Percentiles rank a stretch among this genome's conserved stretches.
Evolutionary conservation across 2,113 vertebrate species (phyloP).

Genomic region (Hyperopisus bebe): DNA sequence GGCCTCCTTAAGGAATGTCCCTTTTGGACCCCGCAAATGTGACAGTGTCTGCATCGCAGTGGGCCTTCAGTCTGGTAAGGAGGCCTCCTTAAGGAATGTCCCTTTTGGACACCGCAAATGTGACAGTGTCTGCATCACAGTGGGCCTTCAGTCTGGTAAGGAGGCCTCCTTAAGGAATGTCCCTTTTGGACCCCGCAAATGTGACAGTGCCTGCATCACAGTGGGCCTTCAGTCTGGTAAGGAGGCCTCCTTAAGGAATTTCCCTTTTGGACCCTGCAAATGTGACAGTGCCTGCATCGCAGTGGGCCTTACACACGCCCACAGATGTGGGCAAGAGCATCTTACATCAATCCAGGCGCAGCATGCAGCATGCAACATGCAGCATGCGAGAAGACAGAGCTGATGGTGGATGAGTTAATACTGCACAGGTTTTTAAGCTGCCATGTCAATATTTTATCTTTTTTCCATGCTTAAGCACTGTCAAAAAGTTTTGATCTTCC

Average conservation of each 20-base stretch:
- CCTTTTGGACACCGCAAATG: constrained; percentile 58
- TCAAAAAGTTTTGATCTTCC: not conserved
- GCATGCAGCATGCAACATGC: not conserved
- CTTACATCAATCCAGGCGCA: not conserved
- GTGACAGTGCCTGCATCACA: too few species aligned
- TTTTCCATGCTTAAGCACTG: not conserved
- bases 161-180: constrained; percentile 36
- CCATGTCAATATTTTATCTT: not conserved
- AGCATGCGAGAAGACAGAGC: not conserved
- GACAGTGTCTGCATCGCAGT: constrained; percentile 43
- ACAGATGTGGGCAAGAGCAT: not conserved
- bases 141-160: not conserved
- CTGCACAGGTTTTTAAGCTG: not conserved
- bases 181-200: constrained; percentile 52
- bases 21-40: constrained; percentile 58
- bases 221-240: constrained; percentile 19
- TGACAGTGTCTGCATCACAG: constrained; percentile 46
- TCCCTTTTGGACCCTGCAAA: constrained; percentile 54
- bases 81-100: constrained; percentile 35
- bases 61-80: not conserved
- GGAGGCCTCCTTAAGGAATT: constrained; percentile 52
- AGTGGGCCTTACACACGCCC: not conserved
- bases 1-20: constrained; percentile 51
- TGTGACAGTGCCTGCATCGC: constrained; percentile 52
- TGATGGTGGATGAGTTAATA: not conserved